phyloP scores from a whole-genome alignment of 2,113 vertebrate genomes.

The Coptodon bakossiorum region DNA sequence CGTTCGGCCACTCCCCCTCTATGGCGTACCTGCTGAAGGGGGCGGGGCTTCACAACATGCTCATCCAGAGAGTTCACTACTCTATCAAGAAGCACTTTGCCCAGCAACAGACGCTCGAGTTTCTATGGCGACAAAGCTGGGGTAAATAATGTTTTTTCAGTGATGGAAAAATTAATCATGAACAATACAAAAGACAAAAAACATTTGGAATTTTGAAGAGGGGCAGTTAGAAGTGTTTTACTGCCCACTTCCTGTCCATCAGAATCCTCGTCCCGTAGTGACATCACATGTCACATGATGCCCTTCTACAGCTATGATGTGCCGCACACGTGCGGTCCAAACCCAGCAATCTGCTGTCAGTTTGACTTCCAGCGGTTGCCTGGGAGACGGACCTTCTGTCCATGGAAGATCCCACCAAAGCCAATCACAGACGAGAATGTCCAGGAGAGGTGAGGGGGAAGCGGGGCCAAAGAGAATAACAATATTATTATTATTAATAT shows the following conservation, averaged over 20 bases:
- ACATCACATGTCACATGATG: constrained; percentile 97
- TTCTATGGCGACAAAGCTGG: constrained; percentile 94
- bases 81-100: constrained; percentile 87
- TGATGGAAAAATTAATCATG: not conserved
- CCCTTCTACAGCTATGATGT: constrained; percentile 97
- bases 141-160: constrained; percentile 58
- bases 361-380: constrained; percentile 93
- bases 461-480: not conserved
- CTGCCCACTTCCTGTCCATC: not conserved
- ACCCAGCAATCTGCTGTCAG: constrained; percentile 92
- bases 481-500: not conserved
- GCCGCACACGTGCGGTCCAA: constrained; percentile 92
- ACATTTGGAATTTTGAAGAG: not conserved
- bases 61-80: constrained; percentile 91
- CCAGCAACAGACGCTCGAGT: constrained; percentile 79
- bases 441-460: constrained; percentile 73
- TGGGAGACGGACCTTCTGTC: constrained; percentile 83
- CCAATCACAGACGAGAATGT: constrained; percentile 82
- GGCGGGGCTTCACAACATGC: constrained; percentile 82
- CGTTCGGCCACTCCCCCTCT: constrained; percentile 88
- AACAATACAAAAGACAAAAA: not conserved
- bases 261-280: constrained; percentile 81
- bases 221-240: not conserved
- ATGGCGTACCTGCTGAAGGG: constrained; percentile 88
- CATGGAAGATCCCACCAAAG: constrained; percentile 85